These are phyloP conservation scores for Scaptomyza hsui DNA, from an alignment of 1,140 invertebrate genomes.

Conservation along the genomic window DNA sequence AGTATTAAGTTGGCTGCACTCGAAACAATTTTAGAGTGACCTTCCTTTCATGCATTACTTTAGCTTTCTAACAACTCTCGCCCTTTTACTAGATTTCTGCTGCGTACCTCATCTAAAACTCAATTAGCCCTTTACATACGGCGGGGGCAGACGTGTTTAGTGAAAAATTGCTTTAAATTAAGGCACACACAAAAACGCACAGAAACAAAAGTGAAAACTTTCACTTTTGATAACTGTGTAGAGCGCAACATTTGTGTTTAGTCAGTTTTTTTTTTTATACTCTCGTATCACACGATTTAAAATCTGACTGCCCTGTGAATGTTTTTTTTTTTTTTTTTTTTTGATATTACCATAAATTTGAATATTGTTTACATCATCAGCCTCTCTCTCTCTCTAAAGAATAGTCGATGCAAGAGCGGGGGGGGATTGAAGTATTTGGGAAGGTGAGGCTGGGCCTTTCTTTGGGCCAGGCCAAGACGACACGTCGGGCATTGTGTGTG, in stretches of 20 bases:
- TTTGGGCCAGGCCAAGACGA: conserved; percentile 44
- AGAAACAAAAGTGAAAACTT: conserved; percentile 69
- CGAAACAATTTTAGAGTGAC: no score
- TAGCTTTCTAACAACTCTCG: background rate
- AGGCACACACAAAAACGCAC: conserved; percentile 40
- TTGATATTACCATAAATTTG: conserved; percentile 67
- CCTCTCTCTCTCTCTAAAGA: conserved; percentile 42
- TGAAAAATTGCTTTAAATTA: conserved; percentile 58
- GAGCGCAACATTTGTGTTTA: conserved; percentile 55
- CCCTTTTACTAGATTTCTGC: background rate
- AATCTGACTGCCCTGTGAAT: conserved; percentile 45
- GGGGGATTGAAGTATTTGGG: background rate
- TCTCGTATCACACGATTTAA: conserved; percentile 41
- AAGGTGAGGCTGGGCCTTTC: conserved; percentile 40
- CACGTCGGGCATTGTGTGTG: conserved; percentile 29
- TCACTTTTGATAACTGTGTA: conserved; percentile 64
- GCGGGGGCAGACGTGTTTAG: conserved; percentile 26
- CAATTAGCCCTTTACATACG: background rate
- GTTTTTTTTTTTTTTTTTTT: conserved; percentile 53
- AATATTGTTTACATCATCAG: conserved; percentile 68
- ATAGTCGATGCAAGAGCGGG: conserved; percentile 26
- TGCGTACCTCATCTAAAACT: background rate
- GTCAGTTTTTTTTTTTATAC: conserved; percentile 26
- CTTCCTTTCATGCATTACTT: no score
- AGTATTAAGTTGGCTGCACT: background rate